Conservation (phyloP, 2,113 vertebrate species). For the Ictidomys tridecemlineatus region DNA sequence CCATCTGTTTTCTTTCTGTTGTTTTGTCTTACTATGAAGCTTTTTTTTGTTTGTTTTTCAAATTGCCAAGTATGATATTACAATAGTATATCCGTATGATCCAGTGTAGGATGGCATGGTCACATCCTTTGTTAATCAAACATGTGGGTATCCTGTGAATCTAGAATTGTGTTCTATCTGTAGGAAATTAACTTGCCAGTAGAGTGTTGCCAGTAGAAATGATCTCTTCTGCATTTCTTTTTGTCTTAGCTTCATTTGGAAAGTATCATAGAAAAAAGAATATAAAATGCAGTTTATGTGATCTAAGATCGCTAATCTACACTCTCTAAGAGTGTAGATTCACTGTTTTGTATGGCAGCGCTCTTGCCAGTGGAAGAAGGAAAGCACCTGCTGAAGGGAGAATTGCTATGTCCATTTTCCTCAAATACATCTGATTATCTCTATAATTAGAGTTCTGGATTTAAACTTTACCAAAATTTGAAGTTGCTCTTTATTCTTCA, state of each 20-base stretch:
- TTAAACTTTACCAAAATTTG: background rate
- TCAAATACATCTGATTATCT: background rate
- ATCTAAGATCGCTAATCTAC: background rate
- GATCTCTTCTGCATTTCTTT: background rate
- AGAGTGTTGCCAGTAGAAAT: background rate
- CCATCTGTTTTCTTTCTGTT: background rate
- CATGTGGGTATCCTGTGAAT: background rate
- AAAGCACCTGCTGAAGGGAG: background rate
- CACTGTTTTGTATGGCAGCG: background rate
- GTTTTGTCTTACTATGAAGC: background rate
- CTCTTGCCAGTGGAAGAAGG: background rate
- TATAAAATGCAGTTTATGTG: background rate
- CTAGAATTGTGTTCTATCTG: background rate
- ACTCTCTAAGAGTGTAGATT: background rate
- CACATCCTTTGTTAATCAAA: background rate
- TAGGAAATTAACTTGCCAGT: background rate
- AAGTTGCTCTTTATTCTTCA: background rate
- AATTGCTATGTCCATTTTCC: background rate
- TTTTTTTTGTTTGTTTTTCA: background rate
- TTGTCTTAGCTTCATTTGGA: slow-evolving; percentile 26
- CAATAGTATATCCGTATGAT: background rate
- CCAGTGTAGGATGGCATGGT: background rate
- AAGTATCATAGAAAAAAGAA: background rate
- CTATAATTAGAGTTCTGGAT: background rate
- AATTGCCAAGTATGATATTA: background rate